These are phyloP conservation scores for Aphodius granarius DNA, from an alignment of 2,888 invertebrate genomes.

Conservation along the genomic window DNA sequence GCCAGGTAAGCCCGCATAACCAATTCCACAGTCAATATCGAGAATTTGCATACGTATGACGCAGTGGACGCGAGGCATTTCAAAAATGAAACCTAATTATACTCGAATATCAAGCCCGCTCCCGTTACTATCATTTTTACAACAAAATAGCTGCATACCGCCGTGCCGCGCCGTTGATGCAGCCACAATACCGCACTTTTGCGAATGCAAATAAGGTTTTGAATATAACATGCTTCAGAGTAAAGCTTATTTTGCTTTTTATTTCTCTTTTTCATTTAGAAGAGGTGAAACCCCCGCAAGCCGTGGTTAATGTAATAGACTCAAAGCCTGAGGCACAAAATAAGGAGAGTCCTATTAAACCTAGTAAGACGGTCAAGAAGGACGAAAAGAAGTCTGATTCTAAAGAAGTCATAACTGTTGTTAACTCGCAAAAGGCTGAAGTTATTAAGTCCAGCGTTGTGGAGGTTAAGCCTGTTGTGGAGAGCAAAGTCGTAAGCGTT, in stretches of 20 bases:
- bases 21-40: constrained; percentile 5
- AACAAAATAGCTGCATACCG: not conserved
- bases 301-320: constrained; percentile 47
- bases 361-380: constrained; percentile 52
- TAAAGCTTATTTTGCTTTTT: not conserved
- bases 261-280: not conserved
- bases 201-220: not conserved
- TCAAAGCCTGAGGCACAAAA: constrained; percentile 41
- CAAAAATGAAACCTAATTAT: not conserved
- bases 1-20: constrained; percentile 57
- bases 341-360: constrained; percentile 50
- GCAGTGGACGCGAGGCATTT: not conserved
- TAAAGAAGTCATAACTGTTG: constrained; percentile 46
- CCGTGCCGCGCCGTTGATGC: not conserved
- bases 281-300: not conserved
- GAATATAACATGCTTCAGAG: not conserved
- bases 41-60: constrained; percentile 1
- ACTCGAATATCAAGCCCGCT: not conserved
- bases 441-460: constrained; percentile 54
- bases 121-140: not conserved
- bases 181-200: not conserved
- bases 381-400: constrained; percentile 55
- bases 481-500: constrained; percentile 49
- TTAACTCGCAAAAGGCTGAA: constrained; percentile 42
- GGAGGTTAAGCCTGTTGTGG: constrained; percentile 60